Base-by-base conservation (phyloP, 2,113 vertebrate species). In the Xiphophorus maculatus region DNA sequence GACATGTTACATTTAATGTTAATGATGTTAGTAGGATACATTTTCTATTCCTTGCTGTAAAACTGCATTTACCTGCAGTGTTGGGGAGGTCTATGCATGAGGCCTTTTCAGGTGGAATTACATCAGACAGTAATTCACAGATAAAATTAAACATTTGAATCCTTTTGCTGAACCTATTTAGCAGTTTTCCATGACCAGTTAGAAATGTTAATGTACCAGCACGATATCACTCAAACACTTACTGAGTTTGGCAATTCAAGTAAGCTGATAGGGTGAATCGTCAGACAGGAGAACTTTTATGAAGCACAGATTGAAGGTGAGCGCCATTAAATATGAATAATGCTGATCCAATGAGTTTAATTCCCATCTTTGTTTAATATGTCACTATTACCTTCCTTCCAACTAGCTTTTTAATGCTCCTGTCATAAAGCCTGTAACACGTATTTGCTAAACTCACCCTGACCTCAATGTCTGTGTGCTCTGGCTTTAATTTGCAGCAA, bases 361-460 rank as follows among this genome's bases (percentile, higher is more conserved):
- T 85, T 60, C 60, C 62, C 81, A 88, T 80, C 83, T 82, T 84
- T 89, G 78, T 84, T 73, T 83, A 82, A 87, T 88, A 87, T 87
- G 83, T 78, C 78, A 42, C 77, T 82, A 80, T 85, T 83, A 87
- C 77, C 69, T 78, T 85, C 74, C 27, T 69, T 65, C 65, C 80
- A 78, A 82, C 74, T 81, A 88, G 82, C 62, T 79, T 84, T 81
- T 85, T 88, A 88, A 88, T 87, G 82, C 69, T 71, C 74, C 74
- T 63, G 69, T 74, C 78, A 82, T 51, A 30, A 67, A 88, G 86
- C 76, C 69, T 87, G 85, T 82, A 82, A 85, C 71, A 74, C 61
- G 72, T 85, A 88, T 88, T 80, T 83, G 65, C 81, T 69, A 83
- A 86, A 83, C 77, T 74, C 76, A 88, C 69, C 73, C 69, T 87